phyloP scores from a whole-genome alignment of 2,797 vertebrate species.

The Anas bahamensis region DNA sequence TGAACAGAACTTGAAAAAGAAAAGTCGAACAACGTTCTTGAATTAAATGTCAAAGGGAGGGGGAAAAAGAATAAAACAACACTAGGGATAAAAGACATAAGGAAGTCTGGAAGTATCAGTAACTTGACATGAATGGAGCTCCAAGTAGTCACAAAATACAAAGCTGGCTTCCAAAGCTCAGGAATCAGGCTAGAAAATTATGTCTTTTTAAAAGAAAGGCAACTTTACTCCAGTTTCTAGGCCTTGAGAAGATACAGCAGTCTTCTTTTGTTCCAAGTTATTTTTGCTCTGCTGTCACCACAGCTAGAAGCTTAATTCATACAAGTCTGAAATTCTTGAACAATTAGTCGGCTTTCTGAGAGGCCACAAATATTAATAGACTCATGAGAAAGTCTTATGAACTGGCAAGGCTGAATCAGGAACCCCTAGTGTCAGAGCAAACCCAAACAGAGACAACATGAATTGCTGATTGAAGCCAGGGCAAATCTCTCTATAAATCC shows the following conservation, averaged over 20 bases:
- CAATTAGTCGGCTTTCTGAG: conserved; percentile 14
- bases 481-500: conserved; percentile 54
- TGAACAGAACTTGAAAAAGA: neutral
- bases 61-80: neutral
- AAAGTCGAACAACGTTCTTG: neutral
- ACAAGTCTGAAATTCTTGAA: conserved; percentile 33
- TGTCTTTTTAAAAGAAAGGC: neutral
- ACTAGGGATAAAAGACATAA: neutral
- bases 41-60: neutral
- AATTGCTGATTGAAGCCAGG: conserved; percentile 54
- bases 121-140: neutral
- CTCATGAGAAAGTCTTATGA: conserved; percentile 23
- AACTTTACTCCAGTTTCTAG: neutral
- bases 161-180: neutral
- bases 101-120: neutral
- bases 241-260: neutral
- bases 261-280: neutral
- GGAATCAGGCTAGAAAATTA: neutral
- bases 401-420: conserved; percentile 24
- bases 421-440: conserved; percentile 10
- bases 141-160: neutral
- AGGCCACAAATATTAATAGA: conserved; percentile 44
- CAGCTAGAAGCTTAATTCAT: conserved; percentile 7
- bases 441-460: conserved; percentile 49
- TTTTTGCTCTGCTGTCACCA: neutral